These are phyloP conservation scores for Drosophila littoralis DNA, from an alignment of 1,140 invertebrate species.

Conservation along the genomic window DNA sequence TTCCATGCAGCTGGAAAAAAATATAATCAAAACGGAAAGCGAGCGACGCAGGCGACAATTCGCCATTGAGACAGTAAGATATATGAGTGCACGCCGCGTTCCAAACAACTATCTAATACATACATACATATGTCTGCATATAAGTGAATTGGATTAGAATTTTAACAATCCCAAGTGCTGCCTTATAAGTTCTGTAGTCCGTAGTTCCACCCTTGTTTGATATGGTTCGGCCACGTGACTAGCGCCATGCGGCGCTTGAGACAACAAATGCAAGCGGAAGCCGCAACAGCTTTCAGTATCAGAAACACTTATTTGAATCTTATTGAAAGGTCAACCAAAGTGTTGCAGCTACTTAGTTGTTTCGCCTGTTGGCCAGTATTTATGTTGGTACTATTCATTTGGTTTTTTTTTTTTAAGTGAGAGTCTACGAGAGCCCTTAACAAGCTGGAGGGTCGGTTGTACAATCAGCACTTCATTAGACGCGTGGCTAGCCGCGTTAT, in stretches of 20 bases:
- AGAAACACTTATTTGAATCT: constrained; percentile 56
- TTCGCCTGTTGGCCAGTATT: constrained; percentile 23
- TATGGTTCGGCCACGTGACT: constrained; percentile 44
- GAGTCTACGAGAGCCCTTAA: constrained; percentile 35
- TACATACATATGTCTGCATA: neutral
- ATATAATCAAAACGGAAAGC: neutral
- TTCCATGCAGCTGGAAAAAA: constrained; percentile 25
- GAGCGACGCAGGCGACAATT: constrained; percentile 37
- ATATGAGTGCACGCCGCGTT: constrained; percentile 42
- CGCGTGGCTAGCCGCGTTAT: constrained; percentile 61
- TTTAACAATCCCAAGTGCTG: constrained; percentile 19
- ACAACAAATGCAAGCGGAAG: constrained; percentile 56
- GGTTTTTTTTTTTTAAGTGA: constrained; percentile 32
- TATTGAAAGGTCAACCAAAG: constrained; percentile 76
- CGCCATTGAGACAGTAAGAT: constrained; percentile 48
- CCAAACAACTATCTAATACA: constrained; percentile 36
- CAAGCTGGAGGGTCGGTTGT: constrained; percentile 38
- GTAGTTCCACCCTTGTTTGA: neutral
- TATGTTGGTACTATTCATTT: constrained; percentile 5
- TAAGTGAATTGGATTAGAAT: constrained; percentile 7
- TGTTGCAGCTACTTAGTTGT: constrained; percentile 47
- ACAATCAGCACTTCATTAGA: constrained; percentile 76
- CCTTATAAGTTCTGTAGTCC: constrained; percentile 28
- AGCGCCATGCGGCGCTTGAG: constrained; percentile 57
- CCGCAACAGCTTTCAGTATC: constrained; percentile 35